These are phyloP conservation scores for Plebejus anna DNA, from an alignment of 2,888 invertebrate genomes.

Conservation along the genomic window DNA sequence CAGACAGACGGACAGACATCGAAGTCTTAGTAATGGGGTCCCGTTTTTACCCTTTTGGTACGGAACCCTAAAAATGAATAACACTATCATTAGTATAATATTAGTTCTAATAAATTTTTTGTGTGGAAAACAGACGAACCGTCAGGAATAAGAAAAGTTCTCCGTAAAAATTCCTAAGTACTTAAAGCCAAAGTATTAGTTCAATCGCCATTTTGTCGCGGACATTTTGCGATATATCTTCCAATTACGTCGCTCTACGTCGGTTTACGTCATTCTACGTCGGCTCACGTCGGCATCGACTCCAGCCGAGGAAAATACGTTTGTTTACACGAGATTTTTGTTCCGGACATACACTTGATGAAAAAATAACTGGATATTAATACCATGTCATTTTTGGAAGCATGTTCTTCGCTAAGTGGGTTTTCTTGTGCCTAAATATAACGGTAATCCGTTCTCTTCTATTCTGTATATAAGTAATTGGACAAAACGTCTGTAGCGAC, in stretches of 20 bases:
- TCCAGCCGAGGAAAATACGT: constrained; percentile 5
- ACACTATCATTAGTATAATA: too few relatives aligned
- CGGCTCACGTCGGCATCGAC: constrained; percentile 16
- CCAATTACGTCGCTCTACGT: constrained; percentile 12
- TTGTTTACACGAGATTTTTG: constrained; percentile 19
- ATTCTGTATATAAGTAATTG: too few relatives aligned
- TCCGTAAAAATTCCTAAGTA: neutral
- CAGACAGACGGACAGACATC: too few relatives aligned
- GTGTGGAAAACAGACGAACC: neutral
- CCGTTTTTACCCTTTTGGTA: too few relatives aligned
- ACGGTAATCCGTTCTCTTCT: too few relatives aligned
- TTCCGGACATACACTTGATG: neutral
- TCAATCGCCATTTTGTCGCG: neutral
- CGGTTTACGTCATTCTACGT: neutral
- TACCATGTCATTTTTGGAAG: neutral
- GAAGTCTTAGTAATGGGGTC: too few relatives aligned
- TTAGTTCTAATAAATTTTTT: too few relatives aligned
- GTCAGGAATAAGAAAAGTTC: neutral
- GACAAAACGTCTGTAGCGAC: too few relatives aligned
- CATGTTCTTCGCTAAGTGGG: neutral
- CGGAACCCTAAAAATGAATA: too few relatives aligned
- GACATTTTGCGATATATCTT: neutral
- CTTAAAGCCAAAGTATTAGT: neutral
- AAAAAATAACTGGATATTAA: neutral
- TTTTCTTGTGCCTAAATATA: neutral